A percentile compares a stretch with the other conserved stretches of the same genome.
Evolutionary conservation across 2,888 invertebrate genomes (phyloP).

Genomic region (Acronicta psi): DNA sequence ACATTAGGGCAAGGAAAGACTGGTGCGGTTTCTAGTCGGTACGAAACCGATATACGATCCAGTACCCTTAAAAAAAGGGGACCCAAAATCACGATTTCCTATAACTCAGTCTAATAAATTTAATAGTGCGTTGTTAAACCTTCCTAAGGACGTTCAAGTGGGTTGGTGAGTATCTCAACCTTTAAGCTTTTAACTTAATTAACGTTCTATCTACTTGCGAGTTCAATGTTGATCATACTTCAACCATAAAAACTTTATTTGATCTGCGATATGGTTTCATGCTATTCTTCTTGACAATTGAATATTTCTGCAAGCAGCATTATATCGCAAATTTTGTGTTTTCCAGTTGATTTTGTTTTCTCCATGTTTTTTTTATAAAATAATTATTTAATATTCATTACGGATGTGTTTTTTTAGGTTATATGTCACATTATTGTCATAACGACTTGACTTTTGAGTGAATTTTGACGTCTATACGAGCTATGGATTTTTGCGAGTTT

Average conservation of each 20-base stretch:
- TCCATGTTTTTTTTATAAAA: constrained; percentile 28
- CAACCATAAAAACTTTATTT: constrained; percentile 81
- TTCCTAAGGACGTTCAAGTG: not conserved
- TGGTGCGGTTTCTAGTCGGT: too few species aligned
- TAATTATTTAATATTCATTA: not conserved
- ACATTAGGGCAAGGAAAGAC: too few species aligned
- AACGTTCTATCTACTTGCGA: constrained; percentile 21
- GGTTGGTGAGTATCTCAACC: constrained; percentile 5
- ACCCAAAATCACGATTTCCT: too few species aligned
- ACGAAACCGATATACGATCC: too few species aligned
- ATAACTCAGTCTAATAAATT: too few species aligned
- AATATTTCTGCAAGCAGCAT: constrained; percentile 32
- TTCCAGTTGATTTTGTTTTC: constrained; percentile 15
- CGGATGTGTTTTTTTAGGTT: constrained; percentile 6
- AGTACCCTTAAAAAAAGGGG: too few species aligned
- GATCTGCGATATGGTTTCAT: constrained; percentile 84
- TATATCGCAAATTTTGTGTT: constrained; percentile 17
- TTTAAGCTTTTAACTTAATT: constrained; percentile 1
- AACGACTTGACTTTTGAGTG: not conserved
- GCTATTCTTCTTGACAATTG: constrained; percentile 29
- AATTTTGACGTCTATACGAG: not conserved
- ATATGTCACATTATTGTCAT: constrained; percentile 3
- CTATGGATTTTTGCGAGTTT: too few species aligned
- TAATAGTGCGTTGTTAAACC: too few species aligned
- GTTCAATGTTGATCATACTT: constrained; percentile 66